Conservation (phyloP, 2,888 invertebrate species). For the Cephonodes hylas region DNA sequence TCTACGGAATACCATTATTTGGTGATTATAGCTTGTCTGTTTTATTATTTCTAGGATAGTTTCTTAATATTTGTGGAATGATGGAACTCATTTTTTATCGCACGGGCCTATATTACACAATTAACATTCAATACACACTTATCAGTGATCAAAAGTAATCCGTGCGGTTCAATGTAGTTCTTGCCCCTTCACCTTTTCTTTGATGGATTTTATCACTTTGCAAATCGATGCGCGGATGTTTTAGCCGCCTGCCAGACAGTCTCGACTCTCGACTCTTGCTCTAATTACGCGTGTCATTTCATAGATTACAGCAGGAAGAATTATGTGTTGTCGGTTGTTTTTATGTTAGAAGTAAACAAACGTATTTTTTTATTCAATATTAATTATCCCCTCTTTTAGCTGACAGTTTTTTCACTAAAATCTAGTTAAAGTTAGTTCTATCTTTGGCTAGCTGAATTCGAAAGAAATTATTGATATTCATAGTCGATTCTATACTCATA, state of each 20-base stretch:
- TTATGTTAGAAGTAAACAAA: neutral
- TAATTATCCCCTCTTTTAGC: no score
- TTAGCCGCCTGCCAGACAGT: conserved; percentile 6
- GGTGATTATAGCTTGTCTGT: no score
- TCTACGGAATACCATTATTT: no score
- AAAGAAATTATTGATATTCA: no score
- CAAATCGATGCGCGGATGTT: neutral
- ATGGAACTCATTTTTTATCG: neutral
- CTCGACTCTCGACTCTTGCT: neutral
- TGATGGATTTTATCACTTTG: neutral
- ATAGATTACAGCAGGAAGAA: neutral
- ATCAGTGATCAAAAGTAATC: neutral
- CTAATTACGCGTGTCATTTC: neutral
- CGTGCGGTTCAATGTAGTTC: neutral
- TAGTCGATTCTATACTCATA: neutral
- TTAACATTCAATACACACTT: neutral
- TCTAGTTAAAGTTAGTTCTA: no score
- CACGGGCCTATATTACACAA: neutral
- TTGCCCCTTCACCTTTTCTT: neutral
- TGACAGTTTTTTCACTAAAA: neutral
- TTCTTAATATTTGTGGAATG: no score
- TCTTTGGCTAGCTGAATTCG: no score
- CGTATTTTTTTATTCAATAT: no score
- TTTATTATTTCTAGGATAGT: no score
- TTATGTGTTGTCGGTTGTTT: neutral